Percentiles rank a stretch among this genome's conserved stretches.
These are phyloP conservation scores for Baronia brevicornis DNA, from an alignment of 2,888 invertebrate genomes.

Conservation along the genomic window DNA sequence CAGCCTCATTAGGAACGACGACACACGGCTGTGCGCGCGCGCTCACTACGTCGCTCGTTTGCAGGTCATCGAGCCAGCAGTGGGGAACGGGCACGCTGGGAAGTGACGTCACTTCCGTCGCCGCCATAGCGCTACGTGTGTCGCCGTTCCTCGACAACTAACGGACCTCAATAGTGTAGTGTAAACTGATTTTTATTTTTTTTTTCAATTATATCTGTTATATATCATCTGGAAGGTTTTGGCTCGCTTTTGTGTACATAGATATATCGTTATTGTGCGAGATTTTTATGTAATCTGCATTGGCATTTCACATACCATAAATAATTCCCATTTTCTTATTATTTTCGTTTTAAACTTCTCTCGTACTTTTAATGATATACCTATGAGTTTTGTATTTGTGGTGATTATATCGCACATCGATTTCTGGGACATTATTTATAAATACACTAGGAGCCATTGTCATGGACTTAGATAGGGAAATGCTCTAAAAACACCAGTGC, in stretches of 20 bases:
- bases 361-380: no score
- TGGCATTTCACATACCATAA: no score
- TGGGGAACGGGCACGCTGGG: slow-evolving; percentile 60
- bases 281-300: no score
- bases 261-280: no score
- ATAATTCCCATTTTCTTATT: no score
- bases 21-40: slow-evolving; percentile 67
- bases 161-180: slow-evolving; percentile 73
- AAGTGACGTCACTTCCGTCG: slow-evolving; percentile 49
- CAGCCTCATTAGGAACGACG: slow-evolving; percentile 68
- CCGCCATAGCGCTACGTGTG: slow-evolving; percentile 57
- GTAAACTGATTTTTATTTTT: slow-evolving; percentile 37
- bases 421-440: no score
- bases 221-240: slow-evolving; percentile 28
- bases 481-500: no score
- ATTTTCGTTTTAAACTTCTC: no score
- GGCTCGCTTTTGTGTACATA: slow-evolving; percentile 23
- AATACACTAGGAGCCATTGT: no score
- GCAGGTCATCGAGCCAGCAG: slow-evolving; percentile 57
- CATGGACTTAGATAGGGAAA: no score
- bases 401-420: no score
- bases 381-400: no score
- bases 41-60: slow-evolving; percentile 58
- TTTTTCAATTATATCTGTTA: slow-evolving; percentile 23
- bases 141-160: slow-evolving; percentile 69